Base-by-base conservation (phyloP, 92 coral and sea anemone genomes). In the Blastomussa wellsi region DNA sequence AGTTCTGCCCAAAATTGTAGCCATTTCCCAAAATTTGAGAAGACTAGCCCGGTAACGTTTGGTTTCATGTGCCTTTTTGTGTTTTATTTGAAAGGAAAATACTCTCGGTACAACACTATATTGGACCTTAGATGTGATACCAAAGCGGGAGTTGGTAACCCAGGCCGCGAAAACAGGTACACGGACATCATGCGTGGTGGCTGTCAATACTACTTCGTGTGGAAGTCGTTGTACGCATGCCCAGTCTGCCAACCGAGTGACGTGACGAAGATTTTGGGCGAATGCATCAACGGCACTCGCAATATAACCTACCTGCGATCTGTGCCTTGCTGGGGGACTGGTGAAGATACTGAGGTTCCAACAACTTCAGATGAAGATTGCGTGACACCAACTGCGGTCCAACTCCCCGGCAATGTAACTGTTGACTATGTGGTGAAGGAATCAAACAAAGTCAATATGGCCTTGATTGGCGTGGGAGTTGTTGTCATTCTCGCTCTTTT, bases 171-270 rank as follows among this genome's bases (percentile, higher is more conserved):
- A n/a, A 83, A 62, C 75, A 94, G 90, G 91, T 55, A 76, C 85
- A 85, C 91, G n/a, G 47, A 41, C 26, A 60, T 79, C 19, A 72
- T 65, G 60, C 70, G 79, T 7, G 17, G 55, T 3, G 39, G 35
- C 0, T 94, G 98, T 59, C 51, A 67, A 36, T 90, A 86, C 68
- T 65, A 39, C 89, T 92, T 94, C 41, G 83, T 82, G 24, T 94
- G 98, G 98, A 86, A 86, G 82, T 94, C 98, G 4, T 66, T 92
- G 83, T 94, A 92, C 81, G 98, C 98, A 59, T 94, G 98, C 81
- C 98, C 98, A 39, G 83, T 82, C 77, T 94, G 98, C 69, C 88
- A 88, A 24, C n/a, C 73, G 14, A 72, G 73, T 78, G 92, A 94
- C 88, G 85, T 92, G 35, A 82, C 82, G 80, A 79, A 77, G 52